Evolutionary conservation across 2,113 vertebrate genomes (phyloP).

Genomic region (Euleptes europaea): DNA sequence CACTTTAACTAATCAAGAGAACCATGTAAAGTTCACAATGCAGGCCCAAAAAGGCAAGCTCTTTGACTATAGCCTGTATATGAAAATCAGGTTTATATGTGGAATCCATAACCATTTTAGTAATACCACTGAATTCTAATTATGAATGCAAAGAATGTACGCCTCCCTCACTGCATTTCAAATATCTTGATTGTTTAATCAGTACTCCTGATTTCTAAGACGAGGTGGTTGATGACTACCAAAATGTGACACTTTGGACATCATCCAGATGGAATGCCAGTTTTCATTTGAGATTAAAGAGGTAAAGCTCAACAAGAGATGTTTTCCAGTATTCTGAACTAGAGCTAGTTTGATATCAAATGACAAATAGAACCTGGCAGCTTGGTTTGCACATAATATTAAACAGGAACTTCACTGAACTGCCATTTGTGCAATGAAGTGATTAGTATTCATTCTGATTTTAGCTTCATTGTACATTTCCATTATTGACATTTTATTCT

Average conservation of each 20-base stretch:
- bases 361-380: conserved; percentile 81
- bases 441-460: conserved; percentile 74
- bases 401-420: conserved; percentile 77
- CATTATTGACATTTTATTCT: conserved; percentile 47
- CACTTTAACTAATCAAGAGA: conserved; percentile 55
- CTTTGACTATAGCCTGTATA: conserved; percentile 58
- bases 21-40: conserved; percentile 61
- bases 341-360: conserved; percentile 72
- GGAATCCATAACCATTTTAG: conserved; percentile 65
- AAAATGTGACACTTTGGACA: conserved; percentile 81
- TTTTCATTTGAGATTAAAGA: conserved; percentile 82
- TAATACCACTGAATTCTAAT: conserved; percentile 70
- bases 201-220: conserved; percentile 81
- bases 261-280: conserved; percentile 82
- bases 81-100: conserved; percentile 67
- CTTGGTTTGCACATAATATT: conserved; percentile 73
- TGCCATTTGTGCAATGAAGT: conserved; percentile 74
- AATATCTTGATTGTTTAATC: conserved; percentile 86
- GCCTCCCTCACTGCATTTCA: conserved; percentile 77
- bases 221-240: conserved; percentile 77
- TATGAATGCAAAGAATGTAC: conserved; percentile 72
- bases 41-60: conserved; percentile 53
- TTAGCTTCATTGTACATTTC: conserved; percentile 65
- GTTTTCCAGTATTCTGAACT: conserved; percentile 72
- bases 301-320: conserved; percentile 77